These are phyloP conservation scores for Phoenicopterus ruber DNA, from an alignment of 2,113 vertebrate species.

Conservation along the genomic window DNA sequence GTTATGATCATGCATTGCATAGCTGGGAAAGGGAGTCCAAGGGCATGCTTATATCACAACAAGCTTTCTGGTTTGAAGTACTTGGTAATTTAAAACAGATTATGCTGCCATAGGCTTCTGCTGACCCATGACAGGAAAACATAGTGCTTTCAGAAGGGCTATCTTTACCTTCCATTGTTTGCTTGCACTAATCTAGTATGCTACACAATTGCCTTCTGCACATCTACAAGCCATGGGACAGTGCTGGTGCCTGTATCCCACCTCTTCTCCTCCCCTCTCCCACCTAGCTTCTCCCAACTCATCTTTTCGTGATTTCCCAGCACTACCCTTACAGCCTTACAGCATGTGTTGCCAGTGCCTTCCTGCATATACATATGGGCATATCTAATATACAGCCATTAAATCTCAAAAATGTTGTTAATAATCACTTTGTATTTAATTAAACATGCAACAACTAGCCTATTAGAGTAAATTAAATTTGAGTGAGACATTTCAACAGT, in stretches of 20 bases:
- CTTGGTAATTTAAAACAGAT: neutral
- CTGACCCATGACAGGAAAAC: neutral
- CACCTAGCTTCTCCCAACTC: neutral
- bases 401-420: conserved; percentile 31
- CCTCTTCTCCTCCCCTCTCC: neutral
- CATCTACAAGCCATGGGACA: neutral
- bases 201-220: neutral
- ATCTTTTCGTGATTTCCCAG: neutral
- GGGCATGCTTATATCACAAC: neutral
- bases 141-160: neutral
- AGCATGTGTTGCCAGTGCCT: neutral
- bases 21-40: neutral
- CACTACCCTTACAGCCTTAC: neutral
- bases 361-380: neutral
- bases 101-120: neutral
- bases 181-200: neutral
- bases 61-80: neutral
- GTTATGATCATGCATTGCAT: neutral
- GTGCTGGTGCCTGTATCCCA: neutral
- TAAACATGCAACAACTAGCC: conserved; percentile 33
- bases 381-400: conserved; percentile 7
- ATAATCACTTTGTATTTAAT: conserved; percentile 52
- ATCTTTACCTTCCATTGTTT: neutral
- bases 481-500: neutral
- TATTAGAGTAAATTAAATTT: conserved; percentile 47